Percentiles rank a stretch among this genome's conserved stretches.
These are phyloP conservation scores for Podarcis muralis DNA, from an alignment of 2,113 vertebrate genomes.

Conservation along the genomic window DNA sequence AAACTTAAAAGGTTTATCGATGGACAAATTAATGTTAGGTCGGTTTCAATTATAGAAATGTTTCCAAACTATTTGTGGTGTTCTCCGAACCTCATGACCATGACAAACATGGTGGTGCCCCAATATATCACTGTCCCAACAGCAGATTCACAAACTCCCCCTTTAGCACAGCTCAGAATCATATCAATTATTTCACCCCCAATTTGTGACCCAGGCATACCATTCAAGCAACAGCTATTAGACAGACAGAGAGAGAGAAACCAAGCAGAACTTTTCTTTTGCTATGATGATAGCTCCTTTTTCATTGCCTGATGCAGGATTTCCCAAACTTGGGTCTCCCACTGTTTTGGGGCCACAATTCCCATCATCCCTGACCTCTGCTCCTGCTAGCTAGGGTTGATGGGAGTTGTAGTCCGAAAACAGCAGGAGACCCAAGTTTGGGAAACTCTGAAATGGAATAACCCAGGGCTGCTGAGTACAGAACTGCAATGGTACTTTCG, in stretches of 20 bases:
- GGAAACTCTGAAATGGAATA: not conserved
- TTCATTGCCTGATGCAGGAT: not conserved
- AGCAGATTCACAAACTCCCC: too few relatives aligned
- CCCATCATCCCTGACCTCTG: too few relatives aligned
- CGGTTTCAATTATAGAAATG: not conserved
- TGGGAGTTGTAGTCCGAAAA: too few relatives aligned
- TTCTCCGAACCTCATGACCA: too few relatives aligned
- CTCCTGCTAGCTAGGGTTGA: too few relatives aligned
- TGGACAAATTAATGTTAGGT: not conserved
- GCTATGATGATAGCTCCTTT: not conserved
- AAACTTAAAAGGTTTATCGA: not conserved
- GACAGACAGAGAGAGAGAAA: not conserved
- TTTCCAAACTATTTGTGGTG: not conserved
- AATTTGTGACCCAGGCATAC: not conserved
- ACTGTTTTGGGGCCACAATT: too few relatives aligned
- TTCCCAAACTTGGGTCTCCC: too few relatives aligned
- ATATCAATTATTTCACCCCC: too few relatives aligned
- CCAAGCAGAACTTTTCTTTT: not conserved
- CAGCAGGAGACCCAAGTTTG: too few relatives aligned
- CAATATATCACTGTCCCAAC: too few relatives aligned
- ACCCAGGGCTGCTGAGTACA: not conserved
- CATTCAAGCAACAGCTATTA: not conserved
- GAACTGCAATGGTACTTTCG: not conserved
- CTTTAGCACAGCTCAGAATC: too few relatives aligned
- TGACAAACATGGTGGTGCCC: too few relatives aligned